Evolutionary conservation across 2,888 invertebrate genomes (phyloP).

Genomic region (Artemia sinica): DNA sequence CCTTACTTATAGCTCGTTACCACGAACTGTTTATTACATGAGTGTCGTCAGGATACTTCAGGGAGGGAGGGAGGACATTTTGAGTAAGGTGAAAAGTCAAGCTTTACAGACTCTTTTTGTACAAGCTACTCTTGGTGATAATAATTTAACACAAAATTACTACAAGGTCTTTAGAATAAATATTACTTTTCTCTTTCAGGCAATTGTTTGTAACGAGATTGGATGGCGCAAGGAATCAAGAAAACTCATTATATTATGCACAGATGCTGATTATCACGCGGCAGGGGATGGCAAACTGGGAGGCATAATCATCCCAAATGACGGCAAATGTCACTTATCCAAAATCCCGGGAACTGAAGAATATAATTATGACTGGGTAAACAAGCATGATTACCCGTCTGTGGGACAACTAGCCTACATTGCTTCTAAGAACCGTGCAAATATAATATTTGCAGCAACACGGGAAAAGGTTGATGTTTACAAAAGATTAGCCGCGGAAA

Average conservation of each 20-base stretch:
- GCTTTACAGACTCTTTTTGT: too few relatives aligned
- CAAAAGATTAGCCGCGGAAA: background rate
- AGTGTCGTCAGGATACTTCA: too few relatives aligned
- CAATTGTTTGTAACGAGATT: constrained; percentile 29
- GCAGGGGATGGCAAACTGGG: constrained; percentile 38
- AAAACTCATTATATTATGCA: constrained; percentile 39
- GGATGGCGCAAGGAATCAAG: constrained; percentile 38
- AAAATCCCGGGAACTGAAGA: background rate
- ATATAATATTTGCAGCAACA: constrained; percentile 21
- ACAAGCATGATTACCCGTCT: constrained; percentile 20
- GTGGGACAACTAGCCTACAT: constrained; percentile 18
- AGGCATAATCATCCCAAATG: constrained; percentile 20
- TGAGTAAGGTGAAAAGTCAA: too few relatives aligned
- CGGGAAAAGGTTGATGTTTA: constrained; percentile 11
- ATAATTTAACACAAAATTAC: too few relatives aligned
- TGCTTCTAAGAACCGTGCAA: constrained; percentile 17
- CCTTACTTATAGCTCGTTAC: too few relatives aligned
- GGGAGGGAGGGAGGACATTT: too few relatives aligned
- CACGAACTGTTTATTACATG: too few relatives aligned
- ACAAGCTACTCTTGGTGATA: too few relatives aligned
- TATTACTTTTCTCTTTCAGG: constrained; percentile 14
- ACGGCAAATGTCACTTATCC: constrained; percentile 18
- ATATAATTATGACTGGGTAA: constrained; percentile 17
- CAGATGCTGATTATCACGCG: constrained; percentile 40
- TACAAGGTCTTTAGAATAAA: too few relatives aligned